Evolutionary conservation across 1,140 invertebrate species (phyloP).

Genomic region (Lamellibrachia luymesi): DNA sequence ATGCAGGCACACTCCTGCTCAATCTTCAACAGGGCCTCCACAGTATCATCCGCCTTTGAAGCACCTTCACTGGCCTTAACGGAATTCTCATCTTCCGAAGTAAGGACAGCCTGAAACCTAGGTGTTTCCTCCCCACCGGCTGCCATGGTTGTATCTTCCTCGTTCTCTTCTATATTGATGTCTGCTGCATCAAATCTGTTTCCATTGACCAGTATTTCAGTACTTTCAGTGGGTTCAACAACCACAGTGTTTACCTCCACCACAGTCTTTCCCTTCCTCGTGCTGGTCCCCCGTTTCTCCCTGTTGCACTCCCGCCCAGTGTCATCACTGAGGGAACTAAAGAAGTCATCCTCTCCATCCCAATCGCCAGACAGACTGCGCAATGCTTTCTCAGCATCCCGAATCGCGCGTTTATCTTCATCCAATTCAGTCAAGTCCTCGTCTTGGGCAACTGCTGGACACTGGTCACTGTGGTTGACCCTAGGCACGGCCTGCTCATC

Average conservation of each 20-base stretch:
- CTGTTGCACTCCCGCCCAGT: slow-evolving; percentile 65
- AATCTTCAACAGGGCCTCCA: slow-evolving; percentile 61
- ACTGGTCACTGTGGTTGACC: neutral
- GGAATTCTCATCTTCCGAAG: neutral
- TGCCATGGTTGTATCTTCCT: neutral
- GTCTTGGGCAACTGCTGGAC: slow-evolving; percentile 16
- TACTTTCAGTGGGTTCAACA: slow-evolving; percentile 10
- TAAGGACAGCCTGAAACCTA: neutral
- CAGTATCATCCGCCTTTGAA: slow-evolving; percentile 36
- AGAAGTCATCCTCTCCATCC: slow-evolving; percentile 26
- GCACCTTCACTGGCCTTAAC: neutral
- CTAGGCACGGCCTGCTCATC: neutral
- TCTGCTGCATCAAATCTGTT: neutral
- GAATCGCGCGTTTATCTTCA: slow-evolving; percentile 75
- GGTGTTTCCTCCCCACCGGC: neutral
- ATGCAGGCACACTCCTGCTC: slow-evolving; percentile 61
- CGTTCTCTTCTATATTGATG: neutral
- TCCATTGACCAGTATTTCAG: slow-evolving; percentile 9
- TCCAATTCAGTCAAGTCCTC: slow-evolving; percentile 49
- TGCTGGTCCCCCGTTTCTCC: slow-evolving; percentile 16
- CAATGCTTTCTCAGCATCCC: slow-evolving; percentile 81
- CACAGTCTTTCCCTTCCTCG: neutral
- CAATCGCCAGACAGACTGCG: slow-evolving; percentile 72
- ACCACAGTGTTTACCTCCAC: neutral
- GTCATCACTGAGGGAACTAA: slow-evolving; percentile 59